These are phyloP conservation scores for Colletes gigas DNA, from an alignment of 1,140 invertebrate genomes.

Conservation along the genomic window DNA sequence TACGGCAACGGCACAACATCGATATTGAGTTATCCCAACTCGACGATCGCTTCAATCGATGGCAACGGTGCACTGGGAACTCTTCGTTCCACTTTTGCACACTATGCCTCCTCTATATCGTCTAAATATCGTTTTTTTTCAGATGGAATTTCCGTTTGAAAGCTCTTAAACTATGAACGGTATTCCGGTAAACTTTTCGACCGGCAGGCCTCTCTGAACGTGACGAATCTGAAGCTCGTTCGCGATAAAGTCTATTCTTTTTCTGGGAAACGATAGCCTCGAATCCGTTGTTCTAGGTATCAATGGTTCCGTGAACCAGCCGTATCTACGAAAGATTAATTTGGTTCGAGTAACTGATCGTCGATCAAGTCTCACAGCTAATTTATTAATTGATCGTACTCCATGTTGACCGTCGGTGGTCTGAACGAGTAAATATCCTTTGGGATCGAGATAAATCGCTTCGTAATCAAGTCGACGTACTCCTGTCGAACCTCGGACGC, in stretches of 20 bases:
- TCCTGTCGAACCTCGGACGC: conserved; percentile 55
- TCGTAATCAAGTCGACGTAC: conserved; percentile 69
- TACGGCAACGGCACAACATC: conserved; percentile 63
- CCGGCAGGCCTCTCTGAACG: conserved; percentile 55
- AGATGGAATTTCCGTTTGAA: neutral
- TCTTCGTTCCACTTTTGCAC: no score
- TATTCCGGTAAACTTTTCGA: conserved; percentile 66
- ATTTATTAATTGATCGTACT: conserved; percentile 62
- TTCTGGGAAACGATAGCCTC: conserved; percentile 68
- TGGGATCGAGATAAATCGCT: conserved; percentile 48
- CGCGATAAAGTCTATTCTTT: conserved; percentile 68
- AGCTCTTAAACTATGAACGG: conserved; percentile 63
- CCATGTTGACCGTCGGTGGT: conserved; percentile 72
- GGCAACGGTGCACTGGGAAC: neutral
- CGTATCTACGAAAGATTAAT: conserved; percentile 65
- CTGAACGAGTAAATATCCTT: conserved; percentile 68
- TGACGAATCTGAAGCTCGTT: conserved; percentile 68
- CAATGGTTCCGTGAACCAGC: conserved; percentile 69
- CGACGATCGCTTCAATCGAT: neutral
- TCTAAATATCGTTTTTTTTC: no score
- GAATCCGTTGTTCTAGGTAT: conserved; percentile 65
- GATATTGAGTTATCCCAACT: neutral
- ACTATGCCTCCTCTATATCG: no score
- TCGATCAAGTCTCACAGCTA: no score
- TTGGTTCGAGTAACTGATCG: no score